Evolutionary conservation across 2,113 vertebrate genomes (phyloP), one percentile per base, ranked within the genome.

Genomic region (Chrysochloris asiatica): DNA sequence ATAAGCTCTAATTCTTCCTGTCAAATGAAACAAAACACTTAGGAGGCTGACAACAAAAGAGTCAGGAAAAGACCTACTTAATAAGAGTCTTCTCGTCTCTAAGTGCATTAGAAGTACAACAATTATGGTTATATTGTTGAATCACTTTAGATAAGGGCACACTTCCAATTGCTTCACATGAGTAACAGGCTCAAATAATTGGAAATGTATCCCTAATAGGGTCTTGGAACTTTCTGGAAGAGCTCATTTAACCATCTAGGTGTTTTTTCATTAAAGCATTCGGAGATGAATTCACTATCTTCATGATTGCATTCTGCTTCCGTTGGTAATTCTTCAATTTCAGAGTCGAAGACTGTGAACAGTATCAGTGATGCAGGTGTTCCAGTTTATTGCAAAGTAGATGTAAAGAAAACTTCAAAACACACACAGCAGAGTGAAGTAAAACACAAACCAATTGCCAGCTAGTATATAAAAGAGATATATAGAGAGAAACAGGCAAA

Each of bases 41-140:
- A 28, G 59, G 50, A 83, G 52, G n/a, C 36, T 75, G 43, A 88
- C 50, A 90, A 88, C 80, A 90, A 80, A 92, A 76, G 36, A n/a
- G 43, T 28, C 59, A 93, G 47, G 33, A 67, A 80, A 92, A 76
- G 52, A 54, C 72, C 52, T 24, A 9, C 43, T 50, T 47, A 38
- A 3, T 67, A 61, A 41, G 71, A 92, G 78, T 30, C 61, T 48
- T 85, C 69, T 80, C 33, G 41, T 45, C 72, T 47, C 1, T 36
- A 36, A 82, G 77, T 38, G 36, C 30, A 6, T 45, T 2, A 52
- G 47, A 91, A 89, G 54, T 22, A 56, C 67, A 84, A 47, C 72
- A 28, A 71, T 61, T 47, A 43, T 14, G 33, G 28, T 73, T 73
- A n/a, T 13, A 21, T 38, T 14, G 48, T 19, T 75, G 87, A 59